Evolutionary conservation across 2,113 vertebrate species (phyloP).

Genomic region (Patagioenas fasciata): DNA sequence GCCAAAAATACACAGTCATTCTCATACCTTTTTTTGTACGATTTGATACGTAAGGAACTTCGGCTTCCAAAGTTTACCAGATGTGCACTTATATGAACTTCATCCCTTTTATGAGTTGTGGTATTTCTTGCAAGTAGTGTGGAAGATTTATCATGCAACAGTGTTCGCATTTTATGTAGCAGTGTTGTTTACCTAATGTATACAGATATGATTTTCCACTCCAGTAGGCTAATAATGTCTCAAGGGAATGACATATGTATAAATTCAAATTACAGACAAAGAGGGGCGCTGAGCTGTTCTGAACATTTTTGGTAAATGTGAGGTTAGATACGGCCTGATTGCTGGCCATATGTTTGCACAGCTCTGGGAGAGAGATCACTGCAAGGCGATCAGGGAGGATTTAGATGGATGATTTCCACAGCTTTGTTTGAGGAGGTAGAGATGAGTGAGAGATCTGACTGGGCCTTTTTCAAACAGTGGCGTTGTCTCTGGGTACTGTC

Average conservation of each 20-base stretch:
- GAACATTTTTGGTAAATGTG: background rate
- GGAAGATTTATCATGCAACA: background rate
- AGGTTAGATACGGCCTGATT: background rate
- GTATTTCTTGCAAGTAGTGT: background rate
- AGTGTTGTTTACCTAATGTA: background rate
- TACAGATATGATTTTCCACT: background rate
- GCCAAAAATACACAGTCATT: background rate
- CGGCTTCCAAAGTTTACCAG: background rate
- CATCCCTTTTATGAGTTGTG: background rate
- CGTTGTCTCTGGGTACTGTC: background rate
- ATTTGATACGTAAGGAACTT: background rate
- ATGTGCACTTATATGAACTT: background rate
- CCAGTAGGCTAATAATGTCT: background rate
- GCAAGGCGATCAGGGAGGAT: constrained; percentile 33
- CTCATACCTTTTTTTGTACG: background rate
- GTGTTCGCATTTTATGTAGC: background rate
- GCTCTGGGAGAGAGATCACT: background rate
- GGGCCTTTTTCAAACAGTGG: background rate
- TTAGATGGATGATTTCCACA: constrained; percentile 47
- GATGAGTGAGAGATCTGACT: background rate
- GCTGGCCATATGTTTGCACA: constrained; percentile 39
- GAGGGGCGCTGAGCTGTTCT: background rate
- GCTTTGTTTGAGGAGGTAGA: background rate
- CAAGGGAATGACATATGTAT: background rate
- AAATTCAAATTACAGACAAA: background rate